phyloP scores from a whole-genome alignment of 2,113 vertebrate species.

The Herpetotheres cachinnans region DNA sequence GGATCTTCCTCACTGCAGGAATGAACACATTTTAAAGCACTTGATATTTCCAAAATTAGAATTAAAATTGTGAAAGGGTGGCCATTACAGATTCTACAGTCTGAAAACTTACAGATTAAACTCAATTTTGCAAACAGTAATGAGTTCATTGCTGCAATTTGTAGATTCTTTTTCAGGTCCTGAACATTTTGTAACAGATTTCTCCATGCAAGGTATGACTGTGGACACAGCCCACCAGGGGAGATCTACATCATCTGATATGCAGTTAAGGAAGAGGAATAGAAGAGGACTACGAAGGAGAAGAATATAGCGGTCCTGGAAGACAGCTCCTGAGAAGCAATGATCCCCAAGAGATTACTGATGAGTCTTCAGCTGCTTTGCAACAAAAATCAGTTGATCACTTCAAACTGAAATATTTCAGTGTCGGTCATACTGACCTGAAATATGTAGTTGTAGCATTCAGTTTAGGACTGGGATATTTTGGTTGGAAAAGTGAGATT shows the following conservation, averaged over 20 bases:
- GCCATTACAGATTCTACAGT: not conserved
- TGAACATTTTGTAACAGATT: not conserved
- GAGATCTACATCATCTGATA: rapidly evolving
- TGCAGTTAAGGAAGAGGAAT: not conserved
- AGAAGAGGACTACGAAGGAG: not conserved
- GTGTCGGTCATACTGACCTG: not conserved
- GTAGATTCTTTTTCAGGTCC: not conserved
- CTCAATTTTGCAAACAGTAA: not conserved
- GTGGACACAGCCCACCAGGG: not conserved
- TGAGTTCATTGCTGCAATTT: not conserved
- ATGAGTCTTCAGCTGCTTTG: not conserved
- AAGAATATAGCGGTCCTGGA: not conserved
- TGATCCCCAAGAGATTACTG: not conserved
- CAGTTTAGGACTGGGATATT: not conserved
- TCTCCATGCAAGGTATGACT: not conserved
- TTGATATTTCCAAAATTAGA: not conserved
- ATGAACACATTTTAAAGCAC: not conserved
- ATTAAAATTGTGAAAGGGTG: not conserved
- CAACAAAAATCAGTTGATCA: not conserved
- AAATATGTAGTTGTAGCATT: not conserved
- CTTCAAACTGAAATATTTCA: not conserved
- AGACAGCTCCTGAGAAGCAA: not conserved
- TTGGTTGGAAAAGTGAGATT: not conserved
- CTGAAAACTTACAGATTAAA: not conserved
- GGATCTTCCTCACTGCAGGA: not conserved